A percentile compares a stretch with the other conserved stretches of the same genome.
Evolutionary conservation across 2,888 invertebrate genomes (phyloP).

Genomic region (Ormia ochracea): DNA sequence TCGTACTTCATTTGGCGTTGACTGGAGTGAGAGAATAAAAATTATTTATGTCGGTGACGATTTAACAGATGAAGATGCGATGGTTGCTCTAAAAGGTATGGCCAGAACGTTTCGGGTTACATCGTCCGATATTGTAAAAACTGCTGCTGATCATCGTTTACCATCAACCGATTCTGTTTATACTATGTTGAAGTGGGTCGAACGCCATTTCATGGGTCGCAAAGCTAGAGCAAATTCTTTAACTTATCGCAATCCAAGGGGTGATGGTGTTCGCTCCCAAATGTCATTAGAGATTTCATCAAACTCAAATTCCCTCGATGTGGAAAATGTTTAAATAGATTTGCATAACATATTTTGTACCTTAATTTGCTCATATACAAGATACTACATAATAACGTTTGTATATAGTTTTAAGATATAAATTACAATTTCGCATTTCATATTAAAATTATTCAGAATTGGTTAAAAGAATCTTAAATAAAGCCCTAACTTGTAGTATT

Average conservation of each 20-base stretch:
- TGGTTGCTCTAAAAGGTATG: slow-evolving; percentile 94
- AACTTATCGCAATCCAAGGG: slow-evolving; percentile 81
- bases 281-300: slow-evolving; percentile 82
- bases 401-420: background rate
- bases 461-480: too few relatives aligned
- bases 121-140: slow-evolving; percentile 89
- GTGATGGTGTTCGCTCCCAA: slow-evolving; percentile 87
- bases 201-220: slow-evolving; percentile 87
- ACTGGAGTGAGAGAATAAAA: slow-evolving; percentile 93
- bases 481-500: too few relatives aligned
- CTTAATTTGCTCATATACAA: slow-evolving; percentile 29
- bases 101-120: slow-evolving; percentile 94
- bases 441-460: too few relatives aligned
- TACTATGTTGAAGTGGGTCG: slow-evolving; percentile 93
- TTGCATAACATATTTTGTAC: slow-evolving; percentile 50
- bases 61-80: slow-evolving; percentile 92
- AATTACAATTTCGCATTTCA: background rate
- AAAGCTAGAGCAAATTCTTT: slow-evolving; percentile 85
- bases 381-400: background rate
- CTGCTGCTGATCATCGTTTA: slow-evolving; percentile 90
- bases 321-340: slow-evolving; percentile 67
- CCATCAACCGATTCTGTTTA: slow-evolving; percentile 93
- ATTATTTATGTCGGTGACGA: slow-evolving; percentile 94
- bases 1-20: slow-evolving; percentile 91
- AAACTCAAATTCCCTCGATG: slow-evolving; percentile 72